A percentile compares a stretch with the other conserved stretches of the same genome.
phyloP scores from a whole-genome alignment of 2,113 vertebrate genomes.

The Pteruthius melanotis region DNA sequence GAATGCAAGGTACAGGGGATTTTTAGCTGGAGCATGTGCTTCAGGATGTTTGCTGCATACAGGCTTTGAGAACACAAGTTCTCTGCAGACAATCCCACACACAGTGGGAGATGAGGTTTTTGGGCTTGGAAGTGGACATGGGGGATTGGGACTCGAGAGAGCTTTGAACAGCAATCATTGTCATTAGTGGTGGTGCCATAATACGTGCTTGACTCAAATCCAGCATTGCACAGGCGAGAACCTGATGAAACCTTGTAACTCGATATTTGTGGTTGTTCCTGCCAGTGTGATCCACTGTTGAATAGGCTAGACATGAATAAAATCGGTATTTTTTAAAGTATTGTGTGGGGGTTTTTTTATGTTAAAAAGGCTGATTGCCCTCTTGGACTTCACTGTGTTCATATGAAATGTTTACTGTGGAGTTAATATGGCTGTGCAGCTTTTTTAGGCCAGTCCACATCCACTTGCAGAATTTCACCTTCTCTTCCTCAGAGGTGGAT shows the following conservation, averaged over 20 bases:
- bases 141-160: neutral
- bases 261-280: slow-evolving; percentile 32
- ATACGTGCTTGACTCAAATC: neutral
- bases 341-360: neutral
- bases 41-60: neutral
- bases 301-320: slow-evolving; percentile 41
- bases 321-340: slow-evolving; percentile 30
- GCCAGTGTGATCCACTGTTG: neutral
- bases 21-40: neutral
- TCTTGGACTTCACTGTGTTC: neutral
- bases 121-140: neutral
- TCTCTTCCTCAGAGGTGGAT: neutral
- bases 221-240: neutral
- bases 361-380: neutral
- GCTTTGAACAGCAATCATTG: slow-evolving; percentile 3
- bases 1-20: accelerated
- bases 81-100: neutral
- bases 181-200: neutral
- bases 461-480: neutral
- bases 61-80: neutral
- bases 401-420: neutral
- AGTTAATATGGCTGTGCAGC: neutral
- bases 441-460: neutral
- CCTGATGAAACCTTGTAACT: neutral
- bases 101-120: neutral